A percentile compares a stretch with the other conserved stretches of the same genome.
Conservation (phyloP, 2,888 invertebrate species). For the Brachyptera putata region DNA sequence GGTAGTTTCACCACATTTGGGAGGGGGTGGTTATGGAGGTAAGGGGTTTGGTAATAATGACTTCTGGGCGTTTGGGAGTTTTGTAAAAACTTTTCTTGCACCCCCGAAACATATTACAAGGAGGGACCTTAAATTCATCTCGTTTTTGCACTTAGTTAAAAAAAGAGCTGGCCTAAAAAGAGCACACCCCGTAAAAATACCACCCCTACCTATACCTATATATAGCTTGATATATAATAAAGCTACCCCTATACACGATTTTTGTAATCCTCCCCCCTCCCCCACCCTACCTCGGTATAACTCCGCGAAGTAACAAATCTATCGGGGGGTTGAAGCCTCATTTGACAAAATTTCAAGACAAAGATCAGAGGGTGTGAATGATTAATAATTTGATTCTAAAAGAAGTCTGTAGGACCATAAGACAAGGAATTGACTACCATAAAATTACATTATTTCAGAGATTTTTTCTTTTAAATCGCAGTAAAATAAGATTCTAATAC, state of each 20-base stretch:
- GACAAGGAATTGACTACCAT: conserved; percentile 7
- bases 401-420: conserved; percentile 4
- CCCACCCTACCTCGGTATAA: neutral
- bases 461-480: too few species aligned
- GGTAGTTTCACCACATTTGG: conserved; percentile 17
- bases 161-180: conserved; percentile 7
- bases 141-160: conserved; percentile 22
- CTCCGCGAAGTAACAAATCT: neutral
- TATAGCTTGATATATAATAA: neutral
- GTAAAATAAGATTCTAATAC: too few species aligned
- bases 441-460: conserved; percentile 9
- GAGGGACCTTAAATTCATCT: conserved; percentile 2
- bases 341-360: conserved; percentile 1
- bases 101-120: neutral
- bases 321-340: too few species aligned
- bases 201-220: neutral
- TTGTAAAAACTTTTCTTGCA: conserved; percentile 24
- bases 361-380: neutral
- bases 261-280: too few species aligned
- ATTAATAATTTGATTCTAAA: conserved; percentile 14
- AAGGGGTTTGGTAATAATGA: conserved; percentile 29
- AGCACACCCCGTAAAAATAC: conserved; percentile 21
- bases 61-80: conserved; percentile 31
- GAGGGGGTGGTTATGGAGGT: neutral
- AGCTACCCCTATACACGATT: neutral